Evolutionary conservation across 2,888 invertebrate genomes (phyloP), one percentile per base, ranked within the genome.

Genomic region (Drosophila differens): DNA sequence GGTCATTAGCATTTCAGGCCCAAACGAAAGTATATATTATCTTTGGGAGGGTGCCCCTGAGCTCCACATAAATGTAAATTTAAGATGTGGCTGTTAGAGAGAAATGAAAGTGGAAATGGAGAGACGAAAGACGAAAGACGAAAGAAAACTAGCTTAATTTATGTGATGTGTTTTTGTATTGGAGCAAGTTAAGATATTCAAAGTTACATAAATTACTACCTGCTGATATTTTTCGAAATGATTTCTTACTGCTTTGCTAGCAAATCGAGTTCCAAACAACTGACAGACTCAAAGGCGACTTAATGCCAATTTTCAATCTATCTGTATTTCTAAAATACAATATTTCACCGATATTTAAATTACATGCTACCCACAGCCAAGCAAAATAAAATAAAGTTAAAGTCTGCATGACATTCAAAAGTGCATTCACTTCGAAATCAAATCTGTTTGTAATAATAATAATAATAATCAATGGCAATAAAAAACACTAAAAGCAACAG

Each of bases 381-480:
- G 0, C 12, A 37, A 22, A 49, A 12, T 16, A 35, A 47, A 44
- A 28, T n/a, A 57, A 78, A 37, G n/a, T 59, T 35, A 49, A 22
- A 41, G 35, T 49, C 44, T 22, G 54, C n/a, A 19, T 58, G 71
- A 47, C 68, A 76, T 71, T 76, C 71, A 70, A 68, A 61, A 83
- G 69, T 83, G 87, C 81, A 83, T 74, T 80, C 81, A 74, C 84
- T 66, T 72, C 44, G 32, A 37, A 53, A 57, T 60, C 76, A 65
- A 87, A 90, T 89, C 86, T 87, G 87, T 83, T 89, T 90, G 86
- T 60, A 83, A 90, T 90, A 90, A 87, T 73, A 88, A 69, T 66
- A 32, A 53, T 44, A 44, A 80, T 82, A 82, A 81, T 84, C 89
- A 89, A 70, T 61, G 75, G 74, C 85, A 72, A 88, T 76, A 81